Conservation (phyloP, 1,140 invertebrate genomes). For the Stegodyphus mimosarum region DNA sequence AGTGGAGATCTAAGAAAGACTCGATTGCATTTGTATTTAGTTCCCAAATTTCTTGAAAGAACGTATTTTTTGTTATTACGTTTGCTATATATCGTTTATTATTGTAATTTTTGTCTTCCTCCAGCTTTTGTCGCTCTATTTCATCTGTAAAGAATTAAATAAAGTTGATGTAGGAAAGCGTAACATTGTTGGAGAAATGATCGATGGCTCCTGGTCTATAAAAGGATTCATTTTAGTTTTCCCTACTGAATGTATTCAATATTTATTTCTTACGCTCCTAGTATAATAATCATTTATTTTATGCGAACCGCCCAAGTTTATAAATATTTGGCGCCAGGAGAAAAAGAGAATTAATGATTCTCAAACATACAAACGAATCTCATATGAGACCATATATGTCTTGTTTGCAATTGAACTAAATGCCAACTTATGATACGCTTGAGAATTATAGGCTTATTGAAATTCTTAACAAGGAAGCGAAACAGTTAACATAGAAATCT, state of each 20-base stretch:
- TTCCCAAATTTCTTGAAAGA: neutral
- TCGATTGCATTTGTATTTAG: constrained; percentile 36
- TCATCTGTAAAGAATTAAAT: constrained; percentile 56
- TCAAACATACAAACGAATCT: neutral
- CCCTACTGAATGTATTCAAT: constrained; percentile 48
- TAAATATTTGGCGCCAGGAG: constrained; percentile 28
- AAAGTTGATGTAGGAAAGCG: constrained; percentile 51
- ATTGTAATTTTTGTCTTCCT: constrained; percentile 31
- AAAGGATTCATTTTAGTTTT: constrained; percentile 35
- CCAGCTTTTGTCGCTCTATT: constrained; percentile 35
- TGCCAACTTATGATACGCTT: too few relatives aligned
- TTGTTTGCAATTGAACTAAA: too few relatives aligned
- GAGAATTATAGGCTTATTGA: too few relatives aligned
- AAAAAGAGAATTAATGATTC: constrained; percentile 16
- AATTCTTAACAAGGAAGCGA: too few relatives aligned
- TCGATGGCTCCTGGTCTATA: constrained; percentile 33
- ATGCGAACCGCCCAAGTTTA: constrained; percentile 51
- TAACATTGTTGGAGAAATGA: constrained; percentile 45
- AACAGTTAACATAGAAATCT: too few relatives aligned
- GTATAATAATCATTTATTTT: constrained; percentile 52
- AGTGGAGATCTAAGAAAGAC: constrained; percentile 8
- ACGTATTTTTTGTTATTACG: neutral
- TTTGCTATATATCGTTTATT: constrained; percentile 18
- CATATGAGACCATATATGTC: too few relatives aligned
- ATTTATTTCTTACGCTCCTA: constrained; percentile 50